Conservation (phyloP, 2,113 vertebrate genomes). For the Ammodytes marinus region DNA sequence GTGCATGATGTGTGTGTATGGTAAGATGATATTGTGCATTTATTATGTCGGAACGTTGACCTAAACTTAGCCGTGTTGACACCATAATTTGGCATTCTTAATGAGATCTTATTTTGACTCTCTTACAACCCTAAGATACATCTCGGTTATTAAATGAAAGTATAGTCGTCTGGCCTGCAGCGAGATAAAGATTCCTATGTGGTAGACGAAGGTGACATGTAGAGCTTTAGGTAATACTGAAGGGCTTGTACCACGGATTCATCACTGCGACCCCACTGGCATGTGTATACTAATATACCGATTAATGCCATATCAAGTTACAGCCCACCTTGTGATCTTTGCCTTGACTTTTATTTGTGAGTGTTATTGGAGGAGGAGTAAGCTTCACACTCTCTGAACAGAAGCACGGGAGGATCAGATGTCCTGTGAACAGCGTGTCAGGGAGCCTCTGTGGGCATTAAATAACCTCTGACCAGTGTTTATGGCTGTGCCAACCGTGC, state of each 20-base stretch:
- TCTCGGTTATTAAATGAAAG: constrained; percentile 44
- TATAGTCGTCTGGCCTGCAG: constrained; percentile 6
- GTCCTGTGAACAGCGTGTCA: constrained; percentile 51
- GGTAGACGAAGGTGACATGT: neutral
- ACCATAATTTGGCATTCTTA: constrained; percentile 19
- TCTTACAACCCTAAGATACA: constrained; percentile 8
- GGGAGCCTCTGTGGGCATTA: constrained; percentile 53
- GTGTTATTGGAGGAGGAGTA: constrained; percentile 51
- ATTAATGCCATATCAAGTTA: constrained; percentile 43
- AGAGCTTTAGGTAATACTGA: constrained; percentile 27
- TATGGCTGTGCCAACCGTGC: constrained; percentile 42
- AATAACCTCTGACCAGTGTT: constrained; percentile 67
- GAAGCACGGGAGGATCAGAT: constrained; percentile 53
- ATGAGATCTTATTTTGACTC: constrained; percentile 25
- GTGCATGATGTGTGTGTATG: neutral
- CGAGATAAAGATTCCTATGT: constrained; percentile 10
- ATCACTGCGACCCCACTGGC: constrained; percentile 28
- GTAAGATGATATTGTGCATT: constrained; percentile 39
- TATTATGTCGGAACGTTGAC: constrained; percentile 20
- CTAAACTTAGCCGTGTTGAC: neutral
- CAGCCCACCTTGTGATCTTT: constrained; percentile 51
- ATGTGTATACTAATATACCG: constrained; percentile 16
- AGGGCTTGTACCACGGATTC: constrained; percentile 1
- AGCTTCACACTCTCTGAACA: constrained; percentile 51
- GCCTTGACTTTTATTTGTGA: constrained; percentile 29